Conservation (phyloP, 2,113 vertebrate species). For the Istiophorus platypterus region DNA sequence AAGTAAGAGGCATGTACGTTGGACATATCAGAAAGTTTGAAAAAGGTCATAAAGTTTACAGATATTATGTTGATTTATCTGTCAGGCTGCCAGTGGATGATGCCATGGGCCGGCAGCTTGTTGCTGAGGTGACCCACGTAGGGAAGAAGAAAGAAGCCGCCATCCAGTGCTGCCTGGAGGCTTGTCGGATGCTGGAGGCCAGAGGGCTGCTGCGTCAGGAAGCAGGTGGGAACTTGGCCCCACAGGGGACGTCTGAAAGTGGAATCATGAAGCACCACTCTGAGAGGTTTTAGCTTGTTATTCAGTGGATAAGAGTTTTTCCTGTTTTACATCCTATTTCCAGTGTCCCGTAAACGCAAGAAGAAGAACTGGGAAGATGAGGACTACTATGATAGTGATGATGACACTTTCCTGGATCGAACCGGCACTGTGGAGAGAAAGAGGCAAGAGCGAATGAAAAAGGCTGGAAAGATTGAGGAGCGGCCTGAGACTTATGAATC, state of each 20-base stretch:
- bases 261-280: background rate
- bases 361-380: constrained; percentile 98
- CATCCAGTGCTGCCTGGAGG: constrained; percentile 93
- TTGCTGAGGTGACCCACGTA: constrained; percentile 92
- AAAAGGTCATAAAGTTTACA: background rate
- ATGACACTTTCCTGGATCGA: constrained; percentile 96
- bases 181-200: constrained; percentile 95
- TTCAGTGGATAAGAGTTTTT: background rate
- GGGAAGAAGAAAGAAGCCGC: constrained; percentile 97
- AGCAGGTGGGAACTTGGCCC: constrained; percentile 85
- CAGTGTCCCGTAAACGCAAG: constrained; percentile 96
- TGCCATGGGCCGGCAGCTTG: constrained; percentile 91
- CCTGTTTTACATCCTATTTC: background rate
- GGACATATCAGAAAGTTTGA: too few relatives aligned
- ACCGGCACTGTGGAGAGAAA: constrained; percentile 96
- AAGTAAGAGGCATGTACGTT: constrained; percentile 75
- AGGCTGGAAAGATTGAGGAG: constrained; percentile 95
- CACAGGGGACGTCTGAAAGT: background rate
- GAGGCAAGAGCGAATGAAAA: constrained; percentile 94
- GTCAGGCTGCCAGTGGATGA: constrained; percentile 94
- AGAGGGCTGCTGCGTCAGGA: constrained; percentile 96
- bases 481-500: constrained; percentile 93
- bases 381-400: constrained; percentile 98
- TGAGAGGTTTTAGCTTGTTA: background rate
- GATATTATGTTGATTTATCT: background rate